Percentiles rank a stretch among this genome's conserved stretches.
phyloP scores from a whole-genome alignment of 2,113 vertebrate species.

The Ovis canadensis region DNA sequence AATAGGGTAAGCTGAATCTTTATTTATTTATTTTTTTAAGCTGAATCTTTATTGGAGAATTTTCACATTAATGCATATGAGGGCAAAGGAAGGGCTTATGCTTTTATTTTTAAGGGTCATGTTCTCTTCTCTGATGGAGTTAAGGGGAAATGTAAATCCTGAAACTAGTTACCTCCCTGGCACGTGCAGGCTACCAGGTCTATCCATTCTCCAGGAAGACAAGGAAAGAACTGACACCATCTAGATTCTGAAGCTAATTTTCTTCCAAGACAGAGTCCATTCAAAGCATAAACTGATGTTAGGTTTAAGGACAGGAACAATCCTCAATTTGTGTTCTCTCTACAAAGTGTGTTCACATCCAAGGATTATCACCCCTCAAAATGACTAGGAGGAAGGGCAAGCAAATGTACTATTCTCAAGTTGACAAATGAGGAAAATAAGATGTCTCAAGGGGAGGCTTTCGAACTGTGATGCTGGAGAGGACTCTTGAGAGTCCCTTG shows the following conservation, averaged over 20 bases:
- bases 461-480: not conserved
- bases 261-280: not conserved
- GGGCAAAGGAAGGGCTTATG: not conserved
- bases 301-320: not conserved
- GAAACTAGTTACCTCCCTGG: not conserved
- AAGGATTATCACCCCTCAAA: not conserved
- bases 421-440: not conserved
- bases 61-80: slow-evolving; percentile 5
- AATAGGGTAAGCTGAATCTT: not conserved
- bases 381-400: not conserved
- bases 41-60: not conserved
- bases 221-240: not conserved
- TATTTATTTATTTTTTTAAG: not conserved
- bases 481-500: not conserved
- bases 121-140: not conserved
- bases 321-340: not conserved
- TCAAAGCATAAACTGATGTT: not conserved
- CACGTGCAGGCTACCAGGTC: not conserved
- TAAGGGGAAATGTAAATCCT: not conserved
- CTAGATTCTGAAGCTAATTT: not conserved
- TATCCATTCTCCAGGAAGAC: not conserved
- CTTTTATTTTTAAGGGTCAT: not conserved
- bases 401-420: not conserved
- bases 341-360: not conserved
- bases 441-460: not conserved